Percentiles rank a stretch among this genome's conserved stretches.
These are phyloP conservation scores for Menura novaehollandiae DNA, from an alignment of 2,113 vertebrate genomes.

Conservation along the genomic window DNA sequence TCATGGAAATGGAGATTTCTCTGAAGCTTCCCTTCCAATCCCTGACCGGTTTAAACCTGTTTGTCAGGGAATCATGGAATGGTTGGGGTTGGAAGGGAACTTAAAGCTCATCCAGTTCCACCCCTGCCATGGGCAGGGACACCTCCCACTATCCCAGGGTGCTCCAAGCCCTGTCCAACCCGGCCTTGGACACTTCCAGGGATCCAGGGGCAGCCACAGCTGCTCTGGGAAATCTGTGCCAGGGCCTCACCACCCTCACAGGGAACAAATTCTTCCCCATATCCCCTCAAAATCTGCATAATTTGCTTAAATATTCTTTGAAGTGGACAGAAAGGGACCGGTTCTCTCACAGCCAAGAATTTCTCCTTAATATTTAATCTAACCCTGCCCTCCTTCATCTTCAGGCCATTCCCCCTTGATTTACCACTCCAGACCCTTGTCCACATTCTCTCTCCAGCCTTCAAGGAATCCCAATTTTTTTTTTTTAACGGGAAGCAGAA, in stretches of 20 bases:
- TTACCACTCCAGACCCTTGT: not conserved
- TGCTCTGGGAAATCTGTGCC: accelerated
- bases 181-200: not conserved
- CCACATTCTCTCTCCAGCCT: not conserved
- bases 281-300: no score
- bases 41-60: not conserved
- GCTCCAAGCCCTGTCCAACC: accelerated
- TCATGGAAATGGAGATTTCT: not conserved
- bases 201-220: not conserved
- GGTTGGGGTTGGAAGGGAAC: not conserved
- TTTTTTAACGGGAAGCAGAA: not conserved
- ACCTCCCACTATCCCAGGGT: accelerated
- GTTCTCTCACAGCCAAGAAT: not conserved
- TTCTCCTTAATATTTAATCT: not conserved
- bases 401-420: not conserved
- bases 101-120: not conserved
- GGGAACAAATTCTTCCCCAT: not conserved
- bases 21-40: not conserved
- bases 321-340: no score
- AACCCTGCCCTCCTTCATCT: no score
- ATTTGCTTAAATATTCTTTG: no score
- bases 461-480: no score
- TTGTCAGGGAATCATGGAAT: accelerated
- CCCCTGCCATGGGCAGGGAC: not conserved
- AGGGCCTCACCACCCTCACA: accelerated